These are phyloP conservation scores for human (Homo sapiens) DNA, from an alignment of 2,113 vertebrate genomes.

Conservation along the genomic window DNA sequence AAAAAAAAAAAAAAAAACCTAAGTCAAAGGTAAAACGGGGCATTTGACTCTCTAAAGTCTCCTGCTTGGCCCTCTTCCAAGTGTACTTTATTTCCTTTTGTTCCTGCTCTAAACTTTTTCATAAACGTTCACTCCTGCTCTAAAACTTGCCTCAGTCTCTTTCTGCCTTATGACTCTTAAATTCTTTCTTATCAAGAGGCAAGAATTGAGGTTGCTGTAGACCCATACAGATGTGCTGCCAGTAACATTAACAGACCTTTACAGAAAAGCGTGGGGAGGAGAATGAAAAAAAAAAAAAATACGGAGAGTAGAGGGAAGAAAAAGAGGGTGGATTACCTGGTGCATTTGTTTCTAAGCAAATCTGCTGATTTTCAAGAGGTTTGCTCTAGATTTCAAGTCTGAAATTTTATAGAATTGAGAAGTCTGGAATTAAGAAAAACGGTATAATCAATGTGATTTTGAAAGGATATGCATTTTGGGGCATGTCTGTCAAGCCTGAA, in stretches of 20 bases:
- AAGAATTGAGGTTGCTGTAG: no score
- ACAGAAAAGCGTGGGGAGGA: background rate
- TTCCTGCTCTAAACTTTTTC: no score
- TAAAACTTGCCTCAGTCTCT: no score
- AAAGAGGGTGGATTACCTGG: accelerated
- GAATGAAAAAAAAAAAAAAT: background rate
- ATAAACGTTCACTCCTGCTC: no score
- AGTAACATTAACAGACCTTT: background rate
- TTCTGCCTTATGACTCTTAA: no score
- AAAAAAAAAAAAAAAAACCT: no score
- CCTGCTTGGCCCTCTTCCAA: no score
- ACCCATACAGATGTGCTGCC: no score
- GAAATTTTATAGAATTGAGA: background rate
- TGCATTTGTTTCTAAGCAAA: background rate
- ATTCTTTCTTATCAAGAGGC: no score
- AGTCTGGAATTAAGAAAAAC: background rate
- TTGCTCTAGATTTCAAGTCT: background rate
- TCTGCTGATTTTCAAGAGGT: background rate
- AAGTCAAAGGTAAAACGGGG: no score
- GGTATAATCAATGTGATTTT: background rate
- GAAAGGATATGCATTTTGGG: background rate
- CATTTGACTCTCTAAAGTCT: no score
- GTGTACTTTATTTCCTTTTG: no score
- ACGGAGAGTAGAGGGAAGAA: background rate
- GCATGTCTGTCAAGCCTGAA: background rate